Percentiles rank a stretch among this genome's conserved stretches.
Evolutionary conservation across 2,113 vertebrate species (phyloP).

Genomic region (Dipodomys merriami): DNA sequence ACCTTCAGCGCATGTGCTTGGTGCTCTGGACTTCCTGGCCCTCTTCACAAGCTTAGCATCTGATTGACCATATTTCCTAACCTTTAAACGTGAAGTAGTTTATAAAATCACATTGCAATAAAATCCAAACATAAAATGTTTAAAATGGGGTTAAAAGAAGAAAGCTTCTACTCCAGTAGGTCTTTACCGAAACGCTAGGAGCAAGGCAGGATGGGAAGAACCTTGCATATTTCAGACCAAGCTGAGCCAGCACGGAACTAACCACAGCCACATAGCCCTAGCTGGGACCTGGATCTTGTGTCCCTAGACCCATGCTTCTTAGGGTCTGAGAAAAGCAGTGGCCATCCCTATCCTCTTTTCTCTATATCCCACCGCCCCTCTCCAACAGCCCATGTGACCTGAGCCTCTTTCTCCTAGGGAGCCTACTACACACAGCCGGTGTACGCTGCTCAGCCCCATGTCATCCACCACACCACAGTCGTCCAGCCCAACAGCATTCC

Average conservation of each 20-base stretch:
- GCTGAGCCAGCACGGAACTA: not conserved
- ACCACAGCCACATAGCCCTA: not conserved
- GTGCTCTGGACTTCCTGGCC: not conserved
- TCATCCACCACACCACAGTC: conserved; percentile 99
- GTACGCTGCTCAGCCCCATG: conserved; percentile 98
- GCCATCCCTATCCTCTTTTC: not conserved
- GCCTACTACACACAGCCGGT: conserved; percentile 98
- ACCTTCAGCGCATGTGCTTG: accelerated
- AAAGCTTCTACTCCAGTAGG: not conserved
- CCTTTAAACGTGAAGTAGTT: not conserved
- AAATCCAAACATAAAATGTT: not conserved
- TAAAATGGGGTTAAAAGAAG: not conserved
- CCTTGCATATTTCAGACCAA: not conserved
- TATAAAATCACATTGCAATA: not conserved
- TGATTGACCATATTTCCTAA: not conserved
- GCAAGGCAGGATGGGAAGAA: not conserved
- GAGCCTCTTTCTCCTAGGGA: conserved; percentile 88
- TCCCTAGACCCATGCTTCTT: not conserved
- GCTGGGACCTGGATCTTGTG: not conserved
- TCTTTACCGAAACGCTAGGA: not conserved
- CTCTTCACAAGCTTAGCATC: not conserved
- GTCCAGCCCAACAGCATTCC: conserved; percentile 99
- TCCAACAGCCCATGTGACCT: conserved; percentile 34
- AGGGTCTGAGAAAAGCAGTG: not conserved
- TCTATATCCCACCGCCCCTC: not conserved